Evolutionary conservation across 2,113 vertebrate species (phyloP).

Genomic region (Nanorana parkeri): DNA sequence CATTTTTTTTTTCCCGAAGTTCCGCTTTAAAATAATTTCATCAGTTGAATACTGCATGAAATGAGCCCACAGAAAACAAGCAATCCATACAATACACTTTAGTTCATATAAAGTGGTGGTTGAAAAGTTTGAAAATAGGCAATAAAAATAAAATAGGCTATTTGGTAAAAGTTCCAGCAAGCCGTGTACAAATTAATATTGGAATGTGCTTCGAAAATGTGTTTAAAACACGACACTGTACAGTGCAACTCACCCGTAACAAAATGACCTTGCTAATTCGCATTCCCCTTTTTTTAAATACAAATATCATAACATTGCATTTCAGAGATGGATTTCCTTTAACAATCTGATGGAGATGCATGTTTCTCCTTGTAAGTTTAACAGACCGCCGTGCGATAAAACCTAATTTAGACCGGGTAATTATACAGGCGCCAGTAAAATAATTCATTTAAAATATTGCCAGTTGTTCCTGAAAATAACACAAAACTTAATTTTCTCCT

Average conservation of each 20-base stretch:
- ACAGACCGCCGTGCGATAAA: neutral
- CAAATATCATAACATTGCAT: neutral
- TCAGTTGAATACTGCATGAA: too few relatives aligned
- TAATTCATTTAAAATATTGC: constrained; percentile 40
- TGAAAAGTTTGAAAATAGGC: too few relatives aligned
- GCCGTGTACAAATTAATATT: too few relatives aligned
- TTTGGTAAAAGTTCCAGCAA: too few relatives aligned
- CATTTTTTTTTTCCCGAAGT: too few relatives aligned
- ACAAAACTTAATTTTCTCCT: constrained; percentile 34
- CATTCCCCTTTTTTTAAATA: neutral
- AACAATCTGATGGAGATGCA: constrained; percentile 3
- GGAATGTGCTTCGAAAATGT: too few relatives aligned
- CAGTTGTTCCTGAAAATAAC: constrained; percentile 35
- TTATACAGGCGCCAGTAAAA: constrained; percentile 15
- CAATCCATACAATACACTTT: too few relatives aligned
- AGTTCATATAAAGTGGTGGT: too few relatives aligned
- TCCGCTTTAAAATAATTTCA: too few relatives aligned
- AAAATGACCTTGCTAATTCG: neutral
- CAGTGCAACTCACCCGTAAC: neutral
- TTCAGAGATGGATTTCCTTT: neutral
- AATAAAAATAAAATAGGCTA: too few relatives aligned
- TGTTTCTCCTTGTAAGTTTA: neutral
- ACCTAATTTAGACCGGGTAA: constrained; percentile 26
- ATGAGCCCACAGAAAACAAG: too few relatives aligned
- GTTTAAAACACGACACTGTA: too few relatives aligned